Base-by-base conservation (phyloP, 2,113 vertebrate species). In the Gallinago media region DNA sequence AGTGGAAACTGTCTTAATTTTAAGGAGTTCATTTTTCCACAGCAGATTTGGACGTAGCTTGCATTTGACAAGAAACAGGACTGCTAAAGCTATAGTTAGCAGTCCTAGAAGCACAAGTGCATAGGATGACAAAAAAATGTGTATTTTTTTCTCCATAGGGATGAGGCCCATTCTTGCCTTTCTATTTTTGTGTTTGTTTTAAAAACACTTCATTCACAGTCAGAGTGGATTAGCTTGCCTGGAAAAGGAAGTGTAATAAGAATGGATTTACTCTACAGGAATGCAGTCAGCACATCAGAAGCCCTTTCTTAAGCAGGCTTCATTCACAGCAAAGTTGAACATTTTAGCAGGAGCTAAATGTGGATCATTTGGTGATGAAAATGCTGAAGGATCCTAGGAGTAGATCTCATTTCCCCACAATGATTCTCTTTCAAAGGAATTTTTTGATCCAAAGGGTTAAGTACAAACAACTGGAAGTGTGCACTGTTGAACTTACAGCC, bases 11-110 rank as follows among this genome's bases (percentile, higher is more conserved):
- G 77, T 79, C 44, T 44, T 93, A 65, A 81, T 83, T 96, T 92
- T 68, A 36, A 80, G n/a, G 72, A 82, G 71, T 17, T 93, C 72
- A 42, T 92, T 91, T 97, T 95, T 94, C 89, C 91, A 74, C 25
- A 78, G 70, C 56, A 85, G 50, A n/a, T 90, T 94, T 94, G 76
- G 83, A 80, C 1, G 0, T 94, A 72, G 81, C 25, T 88, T 85
- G 40, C 4, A 3, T 71, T 85, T 94, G 94, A 88, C 76, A 92
- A 85, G 77, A 96, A 97, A 31, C 84, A 87, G 88, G 63, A 31
- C 91, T 85, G 66, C 56, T 94, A 59, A 85, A 92, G 75, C 49
- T 84, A 13, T 44, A 40, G 46, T 44, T 44, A 89, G 83, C 72
- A 63, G 22, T 85, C 77, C 63, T 58, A 83, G 90, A 59, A 96